Evolutionary conservation across 2,888 invertebrate genomes (phyloP), one percentile per base, ranked within the genome.

Genomic region (Hirtodrosophila histrioides): DNA sequence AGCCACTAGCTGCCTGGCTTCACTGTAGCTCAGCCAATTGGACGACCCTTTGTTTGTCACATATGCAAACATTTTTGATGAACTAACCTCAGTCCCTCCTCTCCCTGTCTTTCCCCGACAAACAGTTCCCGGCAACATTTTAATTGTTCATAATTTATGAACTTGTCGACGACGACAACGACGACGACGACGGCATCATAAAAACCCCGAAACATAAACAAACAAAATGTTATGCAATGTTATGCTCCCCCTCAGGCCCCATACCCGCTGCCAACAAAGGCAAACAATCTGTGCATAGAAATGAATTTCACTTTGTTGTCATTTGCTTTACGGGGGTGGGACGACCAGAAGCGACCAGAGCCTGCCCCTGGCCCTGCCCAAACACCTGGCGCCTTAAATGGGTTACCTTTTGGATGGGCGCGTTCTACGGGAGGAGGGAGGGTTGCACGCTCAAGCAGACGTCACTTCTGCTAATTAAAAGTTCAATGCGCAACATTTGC

Each of bases 401-500:
- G 54, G 50, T 60, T 45, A 56, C 65, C 69, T 49, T 48, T 63
- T n/a, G 1, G 37, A 2, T 11, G 10, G 23, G 7, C n/a, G 27
- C 0, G 24, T 11, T 17, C 31, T 0, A n/a, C 29, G 9, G 23
- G 17, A 3, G n/a, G n/a, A n/a, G 9, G 23, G 17, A 17, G 73
- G 51, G 56, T 57, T 40, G 50, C 33, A 68, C 56, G 69, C 53
- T 61, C 66, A 66, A 70, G 74, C 76, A 67, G 67, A 75, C 75
- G 49, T 75, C 74, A 78, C 85, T 61, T 62, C 64, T 74, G 68
- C 86, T 86, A 81, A 81, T 81, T 81, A 86, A 82, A 82, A 82
- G 81, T 82, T 82, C 81, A 83, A 82, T 82, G 86, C 66, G 81
- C 80, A 86, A 56, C 86, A 81, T 83, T 86, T 80, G 60, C 75